Evolutionary conservation across 2,113 vertebrate species (phyloP).

Genomic region (Elanoides forficatus): DNA sequence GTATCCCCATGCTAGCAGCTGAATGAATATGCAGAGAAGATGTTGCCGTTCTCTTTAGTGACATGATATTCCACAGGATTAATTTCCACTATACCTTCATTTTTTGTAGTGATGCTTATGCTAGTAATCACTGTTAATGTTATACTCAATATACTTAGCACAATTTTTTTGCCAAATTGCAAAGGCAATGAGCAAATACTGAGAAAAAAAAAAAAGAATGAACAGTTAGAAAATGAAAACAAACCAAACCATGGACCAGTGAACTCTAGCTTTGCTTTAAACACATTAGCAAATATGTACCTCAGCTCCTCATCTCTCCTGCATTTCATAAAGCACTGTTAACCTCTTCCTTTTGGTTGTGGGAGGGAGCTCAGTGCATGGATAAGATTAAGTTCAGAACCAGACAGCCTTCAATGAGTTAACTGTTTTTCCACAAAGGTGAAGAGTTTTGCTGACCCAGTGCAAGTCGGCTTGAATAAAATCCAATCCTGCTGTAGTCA

Average conservation of each 20-base stretch:
- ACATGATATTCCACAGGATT: neutral
- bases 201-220: neutral
- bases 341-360: neutral
- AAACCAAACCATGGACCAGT: neutral
- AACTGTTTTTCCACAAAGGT: conserved; percentile 32
- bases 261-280: neutral
- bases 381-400: neutral
- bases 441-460: conserved; percentile 73
- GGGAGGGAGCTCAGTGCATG: neutral
- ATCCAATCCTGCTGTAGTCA: conserved; percentile 75
- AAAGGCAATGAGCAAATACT: neutral
- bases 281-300: neutral
- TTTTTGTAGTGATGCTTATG: neutral
- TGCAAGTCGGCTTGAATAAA: conserved; percentile 52
- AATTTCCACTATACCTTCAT: neutral
- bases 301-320: neutral
- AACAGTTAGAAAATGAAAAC: conserved; percentile 6
- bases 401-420: conserved; percentile 45
- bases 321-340: neutral
- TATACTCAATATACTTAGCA: neutral
- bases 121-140: neutral
- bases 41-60: conserved; percentile 7
- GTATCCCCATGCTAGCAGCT: conserved; percentile 18
- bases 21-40: neutral
- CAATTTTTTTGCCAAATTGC: neutral